Conservation (phyloP, 2,797 vertebrate genomes). For the Danio aesculapii region DNA sequence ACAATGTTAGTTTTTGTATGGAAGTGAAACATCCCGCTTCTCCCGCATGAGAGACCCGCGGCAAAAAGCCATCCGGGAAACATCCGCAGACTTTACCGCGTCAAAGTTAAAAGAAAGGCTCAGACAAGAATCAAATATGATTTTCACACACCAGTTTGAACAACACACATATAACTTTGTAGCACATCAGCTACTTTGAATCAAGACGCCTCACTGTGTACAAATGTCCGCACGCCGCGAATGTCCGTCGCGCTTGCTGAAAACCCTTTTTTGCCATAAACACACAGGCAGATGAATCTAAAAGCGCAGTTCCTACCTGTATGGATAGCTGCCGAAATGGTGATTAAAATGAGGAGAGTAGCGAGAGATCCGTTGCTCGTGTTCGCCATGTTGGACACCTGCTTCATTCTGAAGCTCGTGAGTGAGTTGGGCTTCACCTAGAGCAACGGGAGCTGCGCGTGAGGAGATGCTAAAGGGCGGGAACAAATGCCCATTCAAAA, state of each 20-base stretch:
- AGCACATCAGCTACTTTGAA: slow-evolving; percentile 16
- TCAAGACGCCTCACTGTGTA: slow-evolving; percentile 3
- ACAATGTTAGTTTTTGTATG: slow-evolving; percentile 1
- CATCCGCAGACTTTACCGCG: slow-evolving; percentile 29
- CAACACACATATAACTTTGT: slow-evolving; percentile 26
- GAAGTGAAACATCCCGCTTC: not conserved
- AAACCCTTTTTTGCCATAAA: not conserved
- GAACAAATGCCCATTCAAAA: slow-evolving; percentile 54
- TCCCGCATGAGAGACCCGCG: slow-evolving; percentile 18
- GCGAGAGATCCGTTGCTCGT: slow-evolving; percentile 83
- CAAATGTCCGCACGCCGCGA: slow-evolving; percentile 3
- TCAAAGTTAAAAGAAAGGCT: slow-evolving; percentile 26
- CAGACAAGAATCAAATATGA: not conserved
- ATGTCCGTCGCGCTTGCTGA: not conserved
- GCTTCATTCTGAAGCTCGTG: slow-evolving; percentile 86
- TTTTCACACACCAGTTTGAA: not conserved
- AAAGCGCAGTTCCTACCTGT: slow-evolving; percentile 82
- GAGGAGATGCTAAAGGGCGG: slow-evolving; percentile 49
- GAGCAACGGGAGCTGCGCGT: slow-evolving; percentile 53
- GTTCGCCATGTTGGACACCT: slow-evolving; percentile 96
- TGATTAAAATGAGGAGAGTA: slow-evolving; percentile 85
- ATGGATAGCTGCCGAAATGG: slow-evolving; percentile 84
- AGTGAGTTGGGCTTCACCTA: slow-evolving; percentile 75
- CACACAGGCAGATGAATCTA: not conserved
- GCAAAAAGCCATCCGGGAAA: slow-evolving; percentile 4